Evolutionary conservation across 92 coral and sea anemone genomes (phyloP).

Genomic region (Isaurus tuberculatus): DNA sequence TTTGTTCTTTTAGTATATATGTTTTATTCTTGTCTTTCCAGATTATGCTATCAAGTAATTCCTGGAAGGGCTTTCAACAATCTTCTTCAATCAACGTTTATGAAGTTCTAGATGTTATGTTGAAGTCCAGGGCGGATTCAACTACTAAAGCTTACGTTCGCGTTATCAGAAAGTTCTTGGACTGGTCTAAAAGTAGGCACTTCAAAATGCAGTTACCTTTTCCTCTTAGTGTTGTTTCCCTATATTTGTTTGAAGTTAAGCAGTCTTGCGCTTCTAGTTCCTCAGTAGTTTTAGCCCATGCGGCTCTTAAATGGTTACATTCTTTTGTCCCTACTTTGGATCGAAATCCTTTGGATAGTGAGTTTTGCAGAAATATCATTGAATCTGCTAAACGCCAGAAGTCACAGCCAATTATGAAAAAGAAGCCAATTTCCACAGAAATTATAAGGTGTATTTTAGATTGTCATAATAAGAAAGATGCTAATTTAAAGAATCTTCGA

Average conservation of each 20-base stretch:
- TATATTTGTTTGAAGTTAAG: too few relatives aligned
- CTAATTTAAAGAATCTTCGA: slow-evolving; percentile 24
- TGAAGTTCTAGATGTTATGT: slow-evolving; percentile 1
- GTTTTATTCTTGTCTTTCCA: slow-evolving; percentile 2
- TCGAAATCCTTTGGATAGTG: slow-evolving; percentile 24
- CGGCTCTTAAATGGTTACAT: slow-evolving; percentile 56
- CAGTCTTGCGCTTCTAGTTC: too few relatives aligned
- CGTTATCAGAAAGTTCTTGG: neutral
- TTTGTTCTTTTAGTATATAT: slow-evolving; percentile 24
- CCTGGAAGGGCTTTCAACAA: slow-evolving; percentile 5
- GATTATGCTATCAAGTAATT: slow-evolving; percentile 1
- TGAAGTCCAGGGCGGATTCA: slow-evolving; percentile 4
- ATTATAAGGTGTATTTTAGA: slow-evolving; percentile 43
- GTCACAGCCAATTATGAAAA: slow-evolving; percentile 25
- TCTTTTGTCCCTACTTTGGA: slow-evolving; percentile 19
- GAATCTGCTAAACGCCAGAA: slow-evolving; percentile 44
- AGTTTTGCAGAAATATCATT: slow-evolving; percentile 36
- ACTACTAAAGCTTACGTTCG: slow-evolving; percentile 2
- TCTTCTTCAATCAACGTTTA: slow-evolving; percentile 1
- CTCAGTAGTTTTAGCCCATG: slow-evolving; percentile 38
- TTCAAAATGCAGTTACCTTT: too few relatives aligned
- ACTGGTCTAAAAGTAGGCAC: too few relatives aligned
- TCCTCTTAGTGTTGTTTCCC: too few relatives aligned
- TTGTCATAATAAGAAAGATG: neutral
- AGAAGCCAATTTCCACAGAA: slow-evolving; percentile 42